phyloP scores from a whole-genome alignment of 23 tunicate genomes.

The Trididemnum miniatum region DNA sequence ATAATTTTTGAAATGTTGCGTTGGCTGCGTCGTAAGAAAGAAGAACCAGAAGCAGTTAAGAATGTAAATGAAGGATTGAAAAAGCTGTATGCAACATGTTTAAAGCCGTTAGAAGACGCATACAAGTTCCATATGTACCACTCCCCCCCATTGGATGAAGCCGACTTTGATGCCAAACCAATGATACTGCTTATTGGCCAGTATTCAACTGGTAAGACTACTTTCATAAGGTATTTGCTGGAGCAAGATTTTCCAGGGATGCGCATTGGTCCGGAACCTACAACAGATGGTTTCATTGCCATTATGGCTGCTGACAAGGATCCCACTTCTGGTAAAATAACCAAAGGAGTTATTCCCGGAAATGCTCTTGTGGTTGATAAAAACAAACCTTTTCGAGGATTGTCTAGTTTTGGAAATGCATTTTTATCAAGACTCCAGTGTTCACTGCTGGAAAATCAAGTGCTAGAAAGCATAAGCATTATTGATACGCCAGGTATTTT shows the following conservation, averaged over 20 bases:
- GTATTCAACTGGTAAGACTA: constrained; percentile 98
- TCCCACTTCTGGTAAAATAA: constrained; percentile 56
- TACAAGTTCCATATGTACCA: constrained; percentile 95
- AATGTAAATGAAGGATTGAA: constrained; percentile 83
- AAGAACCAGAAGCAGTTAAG: constrained; percentile 46
- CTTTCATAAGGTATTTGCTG: constrained; percentile 91
- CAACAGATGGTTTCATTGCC: constrained; percentile 98
- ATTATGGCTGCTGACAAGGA: constrained; percentile 87
- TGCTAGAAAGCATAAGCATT: constrained; percentile 88
- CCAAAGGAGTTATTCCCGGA: constrained; percentile 98
- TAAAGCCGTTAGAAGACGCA: constrained; percentile 88
- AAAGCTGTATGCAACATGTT: constrained; percentile 64
- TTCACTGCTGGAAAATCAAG: constrained; percentile 88
- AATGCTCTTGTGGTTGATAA: constrained; percentile 98
- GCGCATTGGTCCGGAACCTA: constrained; percentile 99
- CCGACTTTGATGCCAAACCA: constrained; percentile 99
- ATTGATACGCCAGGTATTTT: constrained; percentile 99
- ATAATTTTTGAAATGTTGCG: no score
- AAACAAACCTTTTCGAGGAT: constrained; percentile 88
- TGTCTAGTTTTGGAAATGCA: constrained; percentile 91
- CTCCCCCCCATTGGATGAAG: constrained; percentile 95
- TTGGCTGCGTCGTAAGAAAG: background rate
- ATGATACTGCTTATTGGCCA: constrained; percentile 97
- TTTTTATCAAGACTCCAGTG: constrained; percentile 93
- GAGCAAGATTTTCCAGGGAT: constrained; percentile 99